Evolutionary conservation across 2,797 vertebrate genomes (phyloP), one percentile per base, ranked within the genome.

Genomic region (Loriculus beryllinus): DNA sequence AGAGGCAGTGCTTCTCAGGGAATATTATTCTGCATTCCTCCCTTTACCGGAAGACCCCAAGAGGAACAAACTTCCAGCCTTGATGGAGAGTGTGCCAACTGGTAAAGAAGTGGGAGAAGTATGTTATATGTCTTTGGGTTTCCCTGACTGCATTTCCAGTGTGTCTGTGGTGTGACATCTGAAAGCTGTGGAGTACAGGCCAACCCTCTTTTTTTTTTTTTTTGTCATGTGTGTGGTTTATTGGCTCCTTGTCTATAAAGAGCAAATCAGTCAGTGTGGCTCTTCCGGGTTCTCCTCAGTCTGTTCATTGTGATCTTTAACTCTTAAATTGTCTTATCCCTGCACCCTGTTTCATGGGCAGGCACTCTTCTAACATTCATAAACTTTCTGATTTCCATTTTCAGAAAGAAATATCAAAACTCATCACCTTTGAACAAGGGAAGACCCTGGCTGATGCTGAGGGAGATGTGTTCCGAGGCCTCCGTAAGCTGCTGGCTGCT

Each of bases 361-460:
- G 35, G 6, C 37, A 37, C 37, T 90, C 91, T 57, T 72, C 67
- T 81, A 70, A 69, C 2, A 2, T 71, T 85, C 17, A 23, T 86
- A 71, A 83, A 86, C 60, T 62, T 86, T 3, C 3, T 92, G 40
- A 87, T 93, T 92, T 76, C 56, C 31, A 76, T 96, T 96, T 98
- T 78, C 97, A 99, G 99, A 99, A 99, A 99, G 99, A 99, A 98
- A 98, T 99, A 82, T 98, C 99, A 86, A 99, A 98, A 94, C 92
- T 98, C 87, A 99, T 99, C 96, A 99, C 99, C 3, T 70, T 98
- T 95, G 99, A 99, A 93, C 99, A 99, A 98, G 99, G 99, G 63
- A 99, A 99, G 98, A 99, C 99, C 67, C 97, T 99, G 86, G 99
- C 99, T 75, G 99, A 99, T 95, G 99, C 99, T 63, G 99, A 99